Conservation (phyloP, 2,888 invertebrate species). For the Hemistola chrysoprasaria region DNA sequence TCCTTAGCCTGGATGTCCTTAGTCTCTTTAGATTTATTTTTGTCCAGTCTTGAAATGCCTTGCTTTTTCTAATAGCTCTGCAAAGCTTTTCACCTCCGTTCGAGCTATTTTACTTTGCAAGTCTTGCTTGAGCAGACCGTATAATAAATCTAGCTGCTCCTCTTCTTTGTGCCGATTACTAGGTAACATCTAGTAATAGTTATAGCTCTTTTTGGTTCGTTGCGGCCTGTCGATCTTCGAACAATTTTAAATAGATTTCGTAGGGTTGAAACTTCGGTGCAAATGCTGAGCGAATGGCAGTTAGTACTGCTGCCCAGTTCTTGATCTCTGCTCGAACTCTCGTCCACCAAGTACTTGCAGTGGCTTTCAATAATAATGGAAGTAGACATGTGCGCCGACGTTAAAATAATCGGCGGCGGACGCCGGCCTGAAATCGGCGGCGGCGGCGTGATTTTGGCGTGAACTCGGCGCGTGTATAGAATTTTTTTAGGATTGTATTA, state of each 20-base stretch:
- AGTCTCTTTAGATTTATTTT: neutral
- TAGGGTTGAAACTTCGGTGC: conserved; percentile 6
- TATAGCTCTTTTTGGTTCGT: conserved; percentile 6
- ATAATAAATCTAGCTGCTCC: conserved; percentile 4
- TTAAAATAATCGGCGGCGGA: no score
- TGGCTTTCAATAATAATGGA: conserved; percentile 1
- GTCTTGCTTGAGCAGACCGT: conserved; percentile 3
- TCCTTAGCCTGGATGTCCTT: neutral
- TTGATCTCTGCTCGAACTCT: conserved; percentile 5
- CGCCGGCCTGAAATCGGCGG: no score
- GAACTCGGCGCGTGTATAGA: no score
- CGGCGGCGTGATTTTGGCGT: no score
- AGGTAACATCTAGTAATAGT: conserved; percentile 1
- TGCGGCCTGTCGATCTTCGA: neutral
- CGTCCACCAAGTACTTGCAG: conserved; percentile 7
- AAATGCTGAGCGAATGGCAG: conserved; percentile 1
- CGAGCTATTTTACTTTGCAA: conserved; percentile 5
- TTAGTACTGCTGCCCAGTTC: conserved; percentile 1
- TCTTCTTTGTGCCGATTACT: conserved; percentile 7
- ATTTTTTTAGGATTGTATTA: no score
- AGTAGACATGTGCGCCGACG: no score
- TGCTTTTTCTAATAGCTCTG: conserved; percentile 1
- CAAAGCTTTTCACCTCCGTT: conserved; percentile 1
- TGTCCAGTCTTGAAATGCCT: conserved; percentile 2
- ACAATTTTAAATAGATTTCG: conserved; percentile 4